phyloP scores from a whole-genome alignment of 1,140 invertebrate genomes.

The Heterodera carotae region DNA sequence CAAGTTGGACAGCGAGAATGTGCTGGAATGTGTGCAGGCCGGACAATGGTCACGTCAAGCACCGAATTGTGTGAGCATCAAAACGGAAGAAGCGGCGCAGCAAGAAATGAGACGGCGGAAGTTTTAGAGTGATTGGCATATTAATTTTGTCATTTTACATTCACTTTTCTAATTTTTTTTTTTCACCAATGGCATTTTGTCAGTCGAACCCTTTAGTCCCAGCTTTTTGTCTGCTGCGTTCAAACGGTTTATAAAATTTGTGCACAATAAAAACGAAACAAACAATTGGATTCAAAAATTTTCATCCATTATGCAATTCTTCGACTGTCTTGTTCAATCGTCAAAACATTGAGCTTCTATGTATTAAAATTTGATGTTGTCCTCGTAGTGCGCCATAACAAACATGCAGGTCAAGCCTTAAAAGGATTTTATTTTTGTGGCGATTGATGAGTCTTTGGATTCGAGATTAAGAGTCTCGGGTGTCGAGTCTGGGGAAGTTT shows the following conservation, averaged over 20 bases:
- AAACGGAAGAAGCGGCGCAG: not conserved
- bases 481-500: no score
- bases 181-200: no score
- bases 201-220: no score
- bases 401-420: constrained; percentile 51
- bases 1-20: constrained; percentile 44
- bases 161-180: no score
- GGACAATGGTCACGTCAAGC: constrained; percentile 39
- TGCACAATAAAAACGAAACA: not conserved
- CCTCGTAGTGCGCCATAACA: constrained; percentile 58
- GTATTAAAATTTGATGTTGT: constrained; percentile 45
- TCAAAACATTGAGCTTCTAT: not conserved
- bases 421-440: no score
- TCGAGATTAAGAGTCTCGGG: no score
- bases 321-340: not conserved
- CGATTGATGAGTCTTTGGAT: no score
- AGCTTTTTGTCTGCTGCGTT: no score
- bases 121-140: no score
- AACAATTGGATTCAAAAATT: not conserved
- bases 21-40: constrained; percentile 44
- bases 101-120: not conserved
- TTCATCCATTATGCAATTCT: not conserved
- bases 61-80: constrained; percentile 27
- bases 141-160: no score
- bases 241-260: not conserved